Conservation (phyloP, 2,797 vertebrate species). For the Pseudomugil gertrudae region DNA sequence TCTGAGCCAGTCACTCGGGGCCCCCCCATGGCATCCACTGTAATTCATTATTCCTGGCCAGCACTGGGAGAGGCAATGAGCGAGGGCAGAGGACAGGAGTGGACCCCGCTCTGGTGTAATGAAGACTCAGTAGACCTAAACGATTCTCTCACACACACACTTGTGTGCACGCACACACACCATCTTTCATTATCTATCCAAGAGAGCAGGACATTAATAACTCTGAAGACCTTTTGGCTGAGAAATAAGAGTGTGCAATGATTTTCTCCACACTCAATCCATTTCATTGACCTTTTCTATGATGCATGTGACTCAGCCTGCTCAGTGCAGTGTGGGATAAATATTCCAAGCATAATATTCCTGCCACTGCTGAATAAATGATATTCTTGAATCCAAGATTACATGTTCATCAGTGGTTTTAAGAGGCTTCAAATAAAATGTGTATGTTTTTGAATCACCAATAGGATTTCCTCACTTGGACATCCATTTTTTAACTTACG, state of each 20-base stretch:
- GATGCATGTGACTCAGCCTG: conserved; percentile 70
- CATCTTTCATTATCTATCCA: conserved; percentile 73
- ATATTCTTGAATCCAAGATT: conserved; percentile 53
- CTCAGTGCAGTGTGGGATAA: conserved; percentile 61
- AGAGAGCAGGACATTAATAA: conserved; percentile 73
- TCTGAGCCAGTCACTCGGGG: conserved; percentile 65
- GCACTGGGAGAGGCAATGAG: conserved; percentile 73
- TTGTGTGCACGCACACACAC: conserved; percentile 43
- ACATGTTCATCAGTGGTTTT: conserved; percentile 17
- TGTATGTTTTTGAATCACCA: neutral
- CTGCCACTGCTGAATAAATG: conserved; percentile 60
- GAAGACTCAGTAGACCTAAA: conserved; percentile 81
- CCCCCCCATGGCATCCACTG: conserved; percentile 74
- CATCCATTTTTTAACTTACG: neutral
- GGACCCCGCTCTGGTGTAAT: conserved; percentile 78
- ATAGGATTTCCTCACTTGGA: conserved; percentile 3
- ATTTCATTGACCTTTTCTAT: conserved; percentile 81
- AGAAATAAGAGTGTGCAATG: conserved; percentile 71
- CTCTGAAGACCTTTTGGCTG: conserved; percentile 78
- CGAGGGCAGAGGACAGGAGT: conserved; percentile 77
- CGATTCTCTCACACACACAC: conserved; percentile 42
- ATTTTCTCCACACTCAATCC: conserved; percentile 74
- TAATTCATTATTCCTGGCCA: conserved; percentile 82
- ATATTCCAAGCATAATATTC: conserved; percentile 72
- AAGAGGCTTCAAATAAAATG: conserved; percentile 19